Conservation (phyloP, 2,888 invertebrate genomes). For the Lepetodrilus schrolli region DNA sequence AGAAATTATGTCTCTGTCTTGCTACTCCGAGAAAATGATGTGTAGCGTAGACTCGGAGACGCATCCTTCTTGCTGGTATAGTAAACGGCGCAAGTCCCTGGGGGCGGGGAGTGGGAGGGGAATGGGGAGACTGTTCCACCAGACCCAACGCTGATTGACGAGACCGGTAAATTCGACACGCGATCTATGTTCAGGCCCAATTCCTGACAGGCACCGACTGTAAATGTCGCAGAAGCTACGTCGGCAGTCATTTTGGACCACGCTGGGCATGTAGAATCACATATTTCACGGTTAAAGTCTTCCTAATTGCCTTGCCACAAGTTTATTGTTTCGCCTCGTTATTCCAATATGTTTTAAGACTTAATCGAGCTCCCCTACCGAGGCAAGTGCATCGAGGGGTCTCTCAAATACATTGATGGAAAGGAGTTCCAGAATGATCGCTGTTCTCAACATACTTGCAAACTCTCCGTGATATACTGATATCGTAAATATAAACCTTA, state of each 20-base stretch:
- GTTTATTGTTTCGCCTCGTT: conserved; percentile 30
- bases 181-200: background rate
- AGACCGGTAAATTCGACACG: conserved; percentile 10
- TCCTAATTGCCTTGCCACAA: conserved; percentile 28
- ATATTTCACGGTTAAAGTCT: conserved; percentile 22
- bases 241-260: background rate
- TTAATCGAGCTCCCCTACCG: background rate
- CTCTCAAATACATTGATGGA: background rate
- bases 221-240: background rate
- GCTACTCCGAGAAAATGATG: background rate
- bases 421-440: background rate
- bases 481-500: conserved; percentile 11
- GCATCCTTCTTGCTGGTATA: too few relatives aligned
- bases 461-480: background rate
- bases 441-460: background rate
- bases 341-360: conserved; percentile 28
- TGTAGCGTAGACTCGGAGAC: too few relatives aligned
- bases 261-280: conserved; percentile 29
- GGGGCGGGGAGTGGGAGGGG: background rate
- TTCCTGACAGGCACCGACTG: conserved; percentile 7
- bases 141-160: conserved; percentile 7
- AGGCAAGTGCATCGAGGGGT: conserved; percentile 10
- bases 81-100: too few relatives aligned
- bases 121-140: background rate
- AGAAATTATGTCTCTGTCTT: conserved; percentile 4